Evolutionary conservation across 2,797 vertebrate genomes (phyloP), one percentile per base, ranked within the genome.

Genomic region (Limnodromus scolopaceus): DNA sequence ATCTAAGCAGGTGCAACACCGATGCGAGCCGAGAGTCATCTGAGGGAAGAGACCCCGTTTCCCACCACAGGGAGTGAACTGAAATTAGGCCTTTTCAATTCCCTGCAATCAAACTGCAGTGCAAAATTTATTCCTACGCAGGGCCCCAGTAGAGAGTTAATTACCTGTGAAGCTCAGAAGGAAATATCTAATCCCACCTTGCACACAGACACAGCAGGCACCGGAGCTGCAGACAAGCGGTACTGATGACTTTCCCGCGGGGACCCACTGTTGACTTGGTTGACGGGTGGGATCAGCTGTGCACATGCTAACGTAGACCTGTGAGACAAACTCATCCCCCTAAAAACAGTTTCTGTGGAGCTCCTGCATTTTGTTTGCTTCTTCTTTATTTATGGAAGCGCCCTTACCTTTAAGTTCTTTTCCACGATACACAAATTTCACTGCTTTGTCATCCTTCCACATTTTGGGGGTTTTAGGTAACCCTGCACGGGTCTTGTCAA

Each of bases 11-110:
- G 39, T 72, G 11, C 60, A 54, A 11, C 2, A 1, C 3, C 2
- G 4, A 43, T 2, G 1, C 1, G 1, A 91, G 27, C 7, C 39
- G 22, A 9, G 5, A 4, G 2, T 13, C 30, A 17, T 5, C 34
- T 45, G 17, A 89, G 20, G 32, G 46, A 51, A 39, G 17, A 84
- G 36, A 66, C 27, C 2, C 30, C 12, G 0, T 60, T 69, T 78
- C 68, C 66, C 82, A 5, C n/a, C 14, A 13, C 6, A 24, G 22
- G 30, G 41, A 89, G 2, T 17, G 22, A 7, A 3, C 17, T 72
- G 11, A 87, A 86, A 60, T 55, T 38, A 46, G 13, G n/a, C 6
- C 10, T 41, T 83, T 77, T 71, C 57, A 43, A 3, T 79, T 78
- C 53, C 55, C 38, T 93, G n/a, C 32, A 80, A 43, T 60, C 66